phyloP scores from a whole-genome alignment of 2,113 vertebrate species.

The Prionailurus bengalensis region DNA sequence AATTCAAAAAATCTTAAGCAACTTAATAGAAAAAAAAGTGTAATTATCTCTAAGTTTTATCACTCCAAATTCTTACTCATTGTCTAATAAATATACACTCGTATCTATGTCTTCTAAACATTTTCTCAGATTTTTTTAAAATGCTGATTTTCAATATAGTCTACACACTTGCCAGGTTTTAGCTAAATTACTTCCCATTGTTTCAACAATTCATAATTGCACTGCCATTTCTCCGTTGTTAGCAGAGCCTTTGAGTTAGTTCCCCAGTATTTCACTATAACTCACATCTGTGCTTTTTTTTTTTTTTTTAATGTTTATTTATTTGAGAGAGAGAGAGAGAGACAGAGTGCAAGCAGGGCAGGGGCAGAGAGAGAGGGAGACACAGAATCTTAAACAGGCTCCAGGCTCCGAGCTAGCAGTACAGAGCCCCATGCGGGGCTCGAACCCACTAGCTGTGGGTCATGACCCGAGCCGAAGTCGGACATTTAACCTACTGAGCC shows the following conservation, averaged over 20 bases:
- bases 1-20: background rate
- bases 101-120: background rate
- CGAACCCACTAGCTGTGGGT: no score
- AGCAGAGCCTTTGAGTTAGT: background rate
- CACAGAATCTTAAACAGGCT: no score
- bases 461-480: no score
- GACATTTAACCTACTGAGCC: no score
- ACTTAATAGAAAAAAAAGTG: background rate
- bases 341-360: no score
- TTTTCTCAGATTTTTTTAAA: background rate
- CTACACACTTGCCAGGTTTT: background rate
- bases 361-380: no score
- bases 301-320: no score
- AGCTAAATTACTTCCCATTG: background rate
- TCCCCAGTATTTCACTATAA: background rate
- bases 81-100: background rate
- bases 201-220: background rate
- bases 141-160: background rate
- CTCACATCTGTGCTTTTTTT: background rate
- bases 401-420: no score
- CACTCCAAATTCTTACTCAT: background rate
- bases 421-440: no score
- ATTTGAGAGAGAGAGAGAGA: no score
- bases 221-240: background rate
- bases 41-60: background rate